Percentiles rank a stretch among this genome's conserved stretches.
phyloP scores from a whole-genome alignment of 2,113 vertebrate genomes.

The Rafetus swinhoei region DNA sequence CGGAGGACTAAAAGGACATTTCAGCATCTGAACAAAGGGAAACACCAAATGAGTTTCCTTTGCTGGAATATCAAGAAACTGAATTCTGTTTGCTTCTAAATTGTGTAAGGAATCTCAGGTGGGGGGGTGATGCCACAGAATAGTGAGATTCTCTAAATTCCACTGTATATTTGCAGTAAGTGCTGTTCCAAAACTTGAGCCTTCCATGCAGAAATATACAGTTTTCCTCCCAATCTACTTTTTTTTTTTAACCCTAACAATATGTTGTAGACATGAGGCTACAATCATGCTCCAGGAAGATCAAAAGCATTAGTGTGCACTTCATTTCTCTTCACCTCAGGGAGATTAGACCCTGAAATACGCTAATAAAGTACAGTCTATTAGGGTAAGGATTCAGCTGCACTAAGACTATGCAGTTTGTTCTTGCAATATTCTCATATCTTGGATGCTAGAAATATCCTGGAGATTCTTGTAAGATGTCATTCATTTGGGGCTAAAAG shows the following conservation, averaged over 20 bases:
- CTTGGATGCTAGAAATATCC: not conserved
- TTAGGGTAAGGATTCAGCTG: not conserved
- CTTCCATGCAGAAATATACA: fast-evolving
- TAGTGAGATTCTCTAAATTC: fast-evolving
- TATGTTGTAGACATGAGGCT: not conserved
- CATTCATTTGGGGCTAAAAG: not conserved
- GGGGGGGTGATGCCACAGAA: not conserved
- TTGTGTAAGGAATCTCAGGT: conserved; percentile 11
- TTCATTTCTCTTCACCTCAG: not conserved
- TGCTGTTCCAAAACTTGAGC: fast-evolving
- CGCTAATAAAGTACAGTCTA: not conserved
- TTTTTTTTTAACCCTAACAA: not conserved
- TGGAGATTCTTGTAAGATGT: not conserved
- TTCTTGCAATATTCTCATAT: fast-evolving
- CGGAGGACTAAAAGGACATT: not conserved
- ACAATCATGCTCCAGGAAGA: not conserved
- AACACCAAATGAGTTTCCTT: not conserved
- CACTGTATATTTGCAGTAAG: not conserved
- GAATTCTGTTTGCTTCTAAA: conserved; percentile 40
- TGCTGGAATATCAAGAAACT: conserved; percentile 31
- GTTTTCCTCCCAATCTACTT: not conserved
- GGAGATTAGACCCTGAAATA: not conserved
- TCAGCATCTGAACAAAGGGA: conserved; percentile 51
- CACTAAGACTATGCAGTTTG: not conserved
- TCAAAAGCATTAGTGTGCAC: not conserved